phyloP scores from a whole-genome alignment of 2,113 vertebrate genomes.

The Elanoides forficatus region DNA sequence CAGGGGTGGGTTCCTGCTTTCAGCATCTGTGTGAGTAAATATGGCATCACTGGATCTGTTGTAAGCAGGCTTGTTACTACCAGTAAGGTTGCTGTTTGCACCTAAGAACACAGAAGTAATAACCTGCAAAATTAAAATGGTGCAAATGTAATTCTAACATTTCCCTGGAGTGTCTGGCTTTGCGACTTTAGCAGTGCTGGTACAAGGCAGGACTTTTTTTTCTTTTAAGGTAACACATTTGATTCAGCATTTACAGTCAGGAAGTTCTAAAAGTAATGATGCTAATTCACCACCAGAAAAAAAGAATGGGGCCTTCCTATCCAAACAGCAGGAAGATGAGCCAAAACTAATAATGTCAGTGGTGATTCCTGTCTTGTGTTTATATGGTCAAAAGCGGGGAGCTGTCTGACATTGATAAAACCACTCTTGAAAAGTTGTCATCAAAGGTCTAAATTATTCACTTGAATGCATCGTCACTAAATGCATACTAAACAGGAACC shows the following conservation, averaged over 20 bases:
- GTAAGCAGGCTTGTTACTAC: not conserved
- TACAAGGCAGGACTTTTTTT: not conserved
- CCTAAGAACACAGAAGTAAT: not conserved
- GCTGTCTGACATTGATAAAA: conserved; percentile 51
- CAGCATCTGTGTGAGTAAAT: not conserved
- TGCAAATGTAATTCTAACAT: not conserved
- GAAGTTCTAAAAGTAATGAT: not conserved
- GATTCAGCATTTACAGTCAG: not conserved
- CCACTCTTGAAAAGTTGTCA: conserved; percentile 18
- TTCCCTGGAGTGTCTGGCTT: conserved; percentile 15
- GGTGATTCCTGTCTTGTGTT: not conserved
- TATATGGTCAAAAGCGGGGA: not conserved
- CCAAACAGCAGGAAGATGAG: not conserved
- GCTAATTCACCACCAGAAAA: not conserved
- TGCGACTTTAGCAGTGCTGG: not conserved
- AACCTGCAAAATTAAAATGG: conserved; percentile 8
- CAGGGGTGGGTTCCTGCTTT: not conserved
- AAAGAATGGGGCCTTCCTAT: not conserved
- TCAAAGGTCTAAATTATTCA: conserved; percentile 8
- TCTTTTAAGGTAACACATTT: not conserved
- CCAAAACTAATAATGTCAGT: not conserved
- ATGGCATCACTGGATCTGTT: not conserved
- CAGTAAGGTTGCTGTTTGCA: not conserved
- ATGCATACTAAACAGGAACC: not conserved
- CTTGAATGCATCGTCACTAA: not conserved